Evolutionary conservation across 2,113 vertebrate genomes (phyloP).

Genomic region (Ammodytes marinus): DNA sequence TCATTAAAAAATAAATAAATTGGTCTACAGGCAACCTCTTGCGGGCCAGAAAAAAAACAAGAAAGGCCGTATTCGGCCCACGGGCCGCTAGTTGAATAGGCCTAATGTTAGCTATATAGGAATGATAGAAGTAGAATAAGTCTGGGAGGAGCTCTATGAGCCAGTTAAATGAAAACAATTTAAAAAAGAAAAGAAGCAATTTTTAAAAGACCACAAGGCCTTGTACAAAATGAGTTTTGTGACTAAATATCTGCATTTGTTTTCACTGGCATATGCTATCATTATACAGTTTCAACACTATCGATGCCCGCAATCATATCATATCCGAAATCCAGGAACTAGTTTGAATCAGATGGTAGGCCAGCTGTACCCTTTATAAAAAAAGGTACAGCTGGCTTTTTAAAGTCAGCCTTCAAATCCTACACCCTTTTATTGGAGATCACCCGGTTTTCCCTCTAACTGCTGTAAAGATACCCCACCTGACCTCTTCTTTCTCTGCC

Average conservation of each 20-base stretch:
- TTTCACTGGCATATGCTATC: not conserved
- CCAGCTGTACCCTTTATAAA: not conserved
- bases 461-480: constrained; percentile 73
- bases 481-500: constrained; percentile 56
- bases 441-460: constrained; percentile 13
- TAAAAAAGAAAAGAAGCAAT: not conserved
- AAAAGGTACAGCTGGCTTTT: too few species aligned
- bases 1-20: too few species aligned
- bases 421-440: not conserved
- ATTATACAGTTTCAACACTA: not conserved
- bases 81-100: too few species aligned
- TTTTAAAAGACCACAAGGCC: constrained; percentile 22
- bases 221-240: constrained; percentile 5
- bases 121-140: not conserved
- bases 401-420: not conserved
- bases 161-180: not conserved
- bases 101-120: not conserved
- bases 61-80: too few species aligned
- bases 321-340: not conserved
- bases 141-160: not conserved
- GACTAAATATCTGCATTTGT: not conserved
- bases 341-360: not conserved
- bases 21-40: too few species aligned
- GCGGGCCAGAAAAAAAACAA: too few species aligned
- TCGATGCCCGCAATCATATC: not conserved